phyloP scores from a whole-genome alignment of 2,113 vertebrate species.

The Anarhynchus alexandrinus region DNA sequence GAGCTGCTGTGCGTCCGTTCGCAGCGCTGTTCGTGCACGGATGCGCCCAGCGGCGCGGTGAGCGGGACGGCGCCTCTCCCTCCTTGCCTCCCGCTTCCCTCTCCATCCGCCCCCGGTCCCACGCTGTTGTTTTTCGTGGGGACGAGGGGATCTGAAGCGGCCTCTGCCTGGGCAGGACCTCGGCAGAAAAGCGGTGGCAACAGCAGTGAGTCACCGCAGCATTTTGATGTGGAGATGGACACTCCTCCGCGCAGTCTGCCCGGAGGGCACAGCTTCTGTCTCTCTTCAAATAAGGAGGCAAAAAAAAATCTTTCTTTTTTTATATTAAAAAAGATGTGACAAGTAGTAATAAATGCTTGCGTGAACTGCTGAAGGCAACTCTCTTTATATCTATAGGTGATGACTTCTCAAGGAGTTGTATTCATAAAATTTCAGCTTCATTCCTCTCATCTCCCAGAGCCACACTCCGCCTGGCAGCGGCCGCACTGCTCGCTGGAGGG shows the following conservation, averaged over 20 bases:
- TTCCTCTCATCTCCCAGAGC: neutral
- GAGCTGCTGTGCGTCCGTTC: neutral
- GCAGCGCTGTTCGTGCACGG: rapidly evolving
- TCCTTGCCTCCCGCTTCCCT: neutral
- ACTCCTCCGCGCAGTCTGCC: neutral
- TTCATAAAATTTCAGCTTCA: neutral
- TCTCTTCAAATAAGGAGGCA: neutral
- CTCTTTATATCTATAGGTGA: neutral
- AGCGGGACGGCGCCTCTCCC: neutral
- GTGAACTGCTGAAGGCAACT: neutral
- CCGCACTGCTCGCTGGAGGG: neutral
- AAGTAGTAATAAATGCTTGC: neutral
- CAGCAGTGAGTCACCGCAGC: neutral
- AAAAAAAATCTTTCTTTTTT: neutral
- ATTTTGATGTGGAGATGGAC: neutral
- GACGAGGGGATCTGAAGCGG: neutral
- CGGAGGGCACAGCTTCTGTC: neutral
- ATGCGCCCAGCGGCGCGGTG: neutral
- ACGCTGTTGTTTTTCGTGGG: neutral
- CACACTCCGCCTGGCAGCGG: rapidly evolving
- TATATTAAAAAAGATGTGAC: neutral
- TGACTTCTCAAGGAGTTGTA: neutral
- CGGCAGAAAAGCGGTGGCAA: neutral
- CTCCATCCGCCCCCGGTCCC: neutral
- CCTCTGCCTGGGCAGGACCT: neutral